These are phyloP conservation scores for Suncus etruscus DNA, from an alignment of 2,113 vertebrate species.

Conservation along the genomic window DNA sequence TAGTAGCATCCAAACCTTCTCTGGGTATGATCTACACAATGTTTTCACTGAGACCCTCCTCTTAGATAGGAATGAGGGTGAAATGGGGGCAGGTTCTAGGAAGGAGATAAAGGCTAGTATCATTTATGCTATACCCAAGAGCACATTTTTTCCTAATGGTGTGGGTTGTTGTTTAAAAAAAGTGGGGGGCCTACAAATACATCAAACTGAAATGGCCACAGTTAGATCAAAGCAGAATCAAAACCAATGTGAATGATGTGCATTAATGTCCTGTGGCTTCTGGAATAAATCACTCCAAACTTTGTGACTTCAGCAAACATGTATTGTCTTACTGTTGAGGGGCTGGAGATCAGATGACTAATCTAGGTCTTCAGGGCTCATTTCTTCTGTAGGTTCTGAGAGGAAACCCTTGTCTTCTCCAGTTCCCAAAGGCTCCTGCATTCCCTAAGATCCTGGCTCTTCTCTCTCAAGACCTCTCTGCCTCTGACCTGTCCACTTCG, in stretches of 20 bases:
- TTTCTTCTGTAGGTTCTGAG: neutral
- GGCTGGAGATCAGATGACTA: neutral
- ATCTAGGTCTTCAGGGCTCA: neutral
- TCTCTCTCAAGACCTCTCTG: neutral
- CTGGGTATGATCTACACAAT: neutral
- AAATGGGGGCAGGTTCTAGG: too few species aligned
- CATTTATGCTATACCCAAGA: neutral
- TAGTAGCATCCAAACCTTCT: neutral
- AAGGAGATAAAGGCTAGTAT: too few species aligned
- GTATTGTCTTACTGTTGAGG: neutral
- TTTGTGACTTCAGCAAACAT: neutral
- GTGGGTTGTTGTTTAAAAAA: neutral
- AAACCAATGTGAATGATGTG: neutral
- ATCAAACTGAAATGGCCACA: neutral
- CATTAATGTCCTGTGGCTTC: neutral
- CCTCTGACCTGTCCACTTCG: neutral
- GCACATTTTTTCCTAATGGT: neutral
- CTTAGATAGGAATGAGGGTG: too few species aligned
- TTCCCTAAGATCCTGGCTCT: neutral
- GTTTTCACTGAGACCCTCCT: neutral
- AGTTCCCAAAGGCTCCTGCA: neutral
- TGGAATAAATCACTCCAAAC: neutral
- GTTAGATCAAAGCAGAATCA: neutral
- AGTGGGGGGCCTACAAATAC: neutral
- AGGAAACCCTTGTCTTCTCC: neutral